Evolutionary conservation across 2,113 vertebrate genomes (phyloP).

Genomic region (Epinephelus lanceolatus): DNA sequence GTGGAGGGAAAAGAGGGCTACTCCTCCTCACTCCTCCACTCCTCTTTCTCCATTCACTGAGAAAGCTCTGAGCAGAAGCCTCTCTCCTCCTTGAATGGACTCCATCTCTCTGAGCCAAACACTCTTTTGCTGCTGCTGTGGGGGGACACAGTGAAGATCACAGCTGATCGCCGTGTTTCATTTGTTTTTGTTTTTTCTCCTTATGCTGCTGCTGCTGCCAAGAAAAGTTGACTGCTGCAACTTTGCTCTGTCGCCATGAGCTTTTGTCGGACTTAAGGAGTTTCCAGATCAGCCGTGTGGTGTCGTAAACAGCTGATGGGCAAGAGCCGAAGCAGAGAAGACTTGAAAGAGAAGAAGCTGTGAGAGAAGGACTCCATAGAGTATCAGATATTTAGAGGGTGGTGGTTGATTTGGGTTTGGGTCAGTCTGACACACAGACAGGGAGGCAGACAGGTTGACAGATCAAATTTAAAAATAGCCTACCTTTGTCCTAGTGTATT

Average conservation of each 20-base stretch:
- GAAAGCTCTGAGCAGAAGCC: slow-evolving; percentile 54
- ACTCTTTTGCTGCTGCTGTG: neutral
- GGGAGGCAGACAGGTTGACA: slow-evolving; percentile 12
- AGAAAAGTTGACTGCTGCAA: slow-evolving; percentile 16
- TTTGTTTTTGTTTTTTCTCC: neutral
- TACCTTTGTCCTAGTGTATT: slow-evolving; percentile 14
- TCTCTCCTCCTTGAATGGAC: slow-evolving; percentile 63
- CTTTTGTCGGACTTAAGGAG: slow-evolving; percentile 65
- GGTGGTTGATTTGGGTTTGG: slow-evolving; percentile 7
- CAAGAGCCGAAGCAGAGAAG: neutral
- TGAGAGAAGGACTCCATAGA: neutral
- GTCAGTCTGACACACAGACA: neutral
- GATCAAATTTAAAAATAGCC: slow-evolving; percentile 41
- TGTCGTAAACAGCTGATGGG: slow-evolving; percentile 18
- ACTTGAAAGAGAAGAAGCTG: slow-evolving; percentile 11
- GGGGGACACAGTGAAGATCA: slow-evolving; percentile 15
- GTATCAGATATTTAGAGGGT: slow-evolving; percentile 14
- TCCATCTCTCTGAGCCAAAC: slow-evolving; percentile 36
- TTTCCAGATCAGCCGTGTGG: slow-evolving; percentile 26
- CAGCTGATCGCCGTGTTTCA: neutral
- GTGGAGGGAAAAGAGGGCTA: slow-evolving; percentile 85
- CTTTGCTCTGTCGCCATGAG: slow-evolving; percentile 60
- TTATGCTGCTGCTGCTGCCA: neutral
- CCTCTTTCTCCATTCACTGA: slow-evolving; percentile 77
- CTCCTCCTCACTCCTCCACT: slow-evolving; percentile 81